A percentile compares a stretch with the other conserved stretches of the same genome.
Conservation (phyloP, 2,888 invertebrate species). For the Rutpela maculata region DNA sequence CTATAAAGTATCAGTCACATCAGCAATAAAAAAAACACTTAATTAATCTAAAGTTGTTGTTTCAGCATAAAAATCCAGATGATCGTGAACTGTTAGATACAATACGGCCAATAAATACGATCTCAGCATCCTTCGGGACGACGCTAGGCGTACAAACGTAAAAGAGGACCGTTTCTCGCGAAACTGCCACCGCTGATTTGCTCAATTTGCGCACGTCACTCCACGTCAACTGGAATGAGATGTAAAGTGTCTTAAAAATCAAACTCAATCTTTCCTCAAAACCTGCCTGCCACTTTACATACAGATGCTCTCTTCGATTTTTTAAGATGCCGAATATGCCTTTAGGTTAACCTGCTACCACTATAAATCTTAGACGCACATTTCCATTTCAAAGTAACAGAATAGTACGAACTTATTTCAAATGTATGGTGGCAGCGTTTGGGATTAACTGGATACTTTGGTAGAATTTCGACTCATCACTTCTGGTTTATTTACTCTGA, state of each 20-base stretch:
- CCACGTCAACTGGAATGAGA: constrained; percentile 71
- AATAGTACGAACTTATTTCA: constrained; percentile 39
- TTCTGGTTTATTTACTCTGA: constrained; percentile 16
- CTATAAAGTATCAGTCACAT: no score
- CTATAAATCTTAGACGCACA: constrained; percentile 38
- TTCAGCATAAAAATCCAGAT: no score
- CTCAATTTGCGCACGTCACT: constrained; percentile 73
- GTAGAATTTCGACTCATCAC: constrained; percentile 31
- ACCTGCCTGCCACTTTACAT: constrained; percentile 66
- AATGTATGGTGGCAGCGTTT: constrained; percentile 37
- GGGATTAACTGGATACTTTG: constrained; percentile 28
- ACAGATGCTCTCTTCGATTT: constrained; percentile 52
- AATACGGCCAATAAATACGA: background rate
- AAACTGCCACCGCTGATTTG: constrained; percentile 72
- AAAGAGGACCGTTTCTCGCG: constrained; percentile 40
- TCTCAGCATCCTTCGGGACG: constrained; percentile 18
- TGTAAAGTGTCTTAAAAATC: constrained; percentile 74
- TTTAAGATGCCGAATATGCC: constrained; percentile 34
- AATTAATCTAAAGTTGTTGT: no score
- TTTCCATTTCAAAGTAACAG: constrained; percentile 41
- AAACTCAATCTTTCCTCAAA: constrained; percentile 71
- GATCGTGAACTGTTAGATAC: background rate
- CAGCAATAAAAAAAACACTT: no score
- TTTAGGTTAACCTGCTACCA: constrained; percentile 24
- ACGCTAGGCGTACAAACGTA: constrained; percentile 23